phyloP scores from a whole-genome alignment of 2,888 invertebrate genomes.

The Strigamia crassipes region DNA sequence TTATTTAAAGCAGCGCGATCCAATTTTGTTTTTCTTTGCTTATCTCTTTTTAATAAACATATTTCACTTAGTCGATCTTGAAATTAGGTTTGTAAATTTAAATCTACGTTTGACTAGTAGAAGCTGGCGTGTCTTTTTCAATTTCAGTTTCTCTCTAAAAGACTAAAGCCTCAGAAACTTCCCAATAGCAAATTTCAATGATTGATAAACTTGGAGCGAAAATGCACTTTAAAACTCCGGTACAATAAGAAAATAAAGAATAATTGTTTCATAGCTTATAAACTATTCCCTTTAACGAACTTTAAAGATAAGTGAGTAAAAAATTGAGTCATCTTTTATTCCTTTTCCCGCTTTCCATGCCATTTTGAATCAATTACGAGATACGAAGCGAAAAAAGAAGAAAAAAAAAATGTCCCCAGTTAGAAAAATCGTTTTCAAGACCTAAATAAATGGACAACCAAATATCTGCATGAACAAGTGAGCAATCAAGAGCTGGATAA shows the following conservation, averaged over 20 bases:
- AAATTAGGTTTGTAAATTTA: not conserved
- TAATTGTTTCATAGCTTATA: not conserved
- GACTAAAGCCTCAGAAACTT: not conserved
- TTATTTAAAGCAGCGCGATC: not conserved
- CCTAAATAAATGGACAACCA: not conserved
- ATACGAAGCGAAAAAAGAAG: not conserved
- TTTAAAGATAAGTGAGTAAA: not conserved
- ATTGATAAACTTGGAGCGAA: conserved; percentile 1
- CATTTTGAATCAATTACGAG: not conserved
- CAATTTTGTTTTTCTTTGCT: not conserved
- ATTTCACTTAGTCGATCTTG: not conserved
- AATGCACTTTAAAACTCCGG: not conserved
- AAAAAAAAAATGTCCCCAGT: too few relatives aligned
- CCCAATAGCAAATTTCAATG: not conserved
- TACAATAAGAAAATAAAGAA: not conserved
- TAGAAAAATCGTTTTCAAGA: not conserved
- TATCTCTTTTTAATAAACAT: not conserved
- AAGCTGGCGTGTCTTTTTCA: not conserved
- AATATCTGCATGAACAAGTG: not conserved
- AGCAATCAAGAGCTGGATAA: not conserved
- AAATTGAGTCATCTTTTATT: not conserved
- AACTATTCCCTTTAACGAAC: not conserved
- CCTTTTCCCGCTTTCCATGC: not conserved
- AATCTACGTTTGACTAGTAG: too few relatives aligned
- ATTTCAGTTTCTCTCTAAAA: not conserved